These are phyloP conservation scores for Latrodectus elegans DNA, from an alignment of 2,888 invertebrate species.

Conservation along the genomic window DNA sequence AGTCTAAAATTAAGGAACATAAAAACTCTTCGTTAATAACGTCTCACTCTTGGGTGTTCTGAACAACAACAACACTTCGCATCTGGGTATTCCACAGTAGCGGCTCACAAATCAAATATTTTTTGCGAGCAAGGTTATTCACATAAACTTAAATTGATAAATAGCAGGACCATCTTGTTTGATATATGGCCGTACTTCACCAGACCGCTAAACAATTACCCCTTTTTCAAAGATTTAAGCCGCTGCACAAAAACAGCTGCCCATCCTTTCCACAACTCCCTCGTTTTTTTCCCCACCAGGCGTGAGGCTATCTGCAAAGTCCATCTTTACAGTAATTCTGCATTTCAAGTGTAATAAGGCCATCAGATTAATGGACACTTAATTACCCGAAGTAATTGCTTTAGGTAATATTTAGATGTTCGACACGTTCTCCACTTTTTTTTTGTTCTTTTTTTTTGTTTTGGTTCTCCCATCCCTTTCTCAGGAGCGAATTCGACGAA, in stretches of 20 bases:
- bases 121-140: neutral
- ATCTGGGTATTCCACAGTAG: neutral
- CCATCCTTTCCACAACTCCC: neutral
- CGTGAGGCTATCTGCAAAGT: neutral
- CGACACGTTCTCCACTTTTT: slow-evolving; percentile 15
- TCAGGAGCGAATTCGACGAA: neutral
- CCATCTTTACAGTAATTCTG: neutral
- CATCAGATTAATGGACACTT: slow-evolving; percentile 47
- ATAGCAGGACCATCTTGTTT: neutral
- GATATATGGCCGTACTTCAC: neutral
- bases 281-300: neutral
- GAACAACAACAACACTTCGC: too few relatives aligned
- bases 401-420: slow-evolving; percentile 49
- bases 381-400: slow-evolving; percentile 52
- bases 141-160: slow-evolving; percentile 1
- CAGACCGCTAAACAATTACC: neutral
- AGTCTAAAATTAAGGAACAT: too few relatives aligned
- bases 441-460: too few relatives aligned
- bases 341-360: slow-evolving; percentile 28
- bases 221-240: neutral
- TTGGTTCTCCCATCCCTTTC: neutral
- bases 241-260: neutral
- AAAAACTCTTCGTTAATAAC: too few relatives aligned
- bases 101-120: neutral
- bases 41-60: too few relatives aligned